A percentile compares a stretch with the other conserved stretches of the same genome.
Conservation (phyloP, 1,140 invertebrate species). For the Solen grandis region DNA sequence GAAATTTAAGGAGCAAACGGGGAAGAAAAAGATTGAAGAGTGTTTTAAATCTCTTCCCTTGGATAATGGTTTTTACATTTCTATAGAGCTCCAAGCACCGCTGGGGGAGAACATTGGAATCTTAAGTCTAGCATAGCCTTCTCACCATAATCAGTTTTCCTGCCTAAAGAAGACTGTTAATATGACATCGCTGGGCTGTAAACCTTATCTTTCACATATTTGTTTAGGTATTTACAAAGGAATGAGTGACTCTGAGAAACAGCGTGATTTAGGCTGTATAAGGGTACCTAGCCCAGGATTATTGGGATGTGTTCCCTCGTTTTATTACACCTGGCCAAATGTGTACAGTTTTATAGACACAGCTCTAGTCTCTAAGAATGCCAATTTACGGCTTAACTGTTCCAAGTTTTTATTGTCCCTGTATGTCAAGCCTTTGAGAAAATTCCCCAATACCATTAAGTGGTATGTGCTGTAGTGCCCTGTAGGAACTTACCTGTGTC, state of each 20-base stretch:
- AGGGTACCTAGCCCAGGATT: constrained; percentile 35
- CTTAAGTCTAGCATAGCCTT: not conserved
- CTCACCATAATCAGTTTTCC: constrained; percentile 24
- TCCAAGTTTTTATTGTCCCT: constrained; percentile 34
- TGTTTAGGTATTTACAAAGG: constrained; percentile 47
- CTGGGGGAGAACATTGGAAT: not conserved
- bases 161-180: not conserved
- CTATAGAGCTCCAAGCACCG: not conserved
- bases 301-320: constrained; percentile 16
- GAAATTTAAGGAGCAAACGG: not conserved
- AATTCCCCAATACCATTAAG: not conserved
- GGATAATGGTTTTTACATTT: not conserved
- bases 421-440: constrained; percentile 11
- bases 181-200: constrained; percentile 7
- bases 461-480: not conserved
- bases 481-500: not conserved
- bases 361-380: constrained; percentile 41
- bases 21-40: not conserved
- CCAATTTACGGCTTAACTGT: constrained; percentile 30
- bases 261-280: not conserved
- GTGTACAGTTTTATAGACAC: too few relatives aligned
- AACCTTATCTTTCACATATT: constrained; percentile 49
- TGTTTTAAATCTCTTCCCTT: not conserved
- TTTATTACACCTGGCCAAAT: constrained; percentile 39
- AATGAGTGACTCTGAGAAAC: constrained; percentile 33